Conservation (phyloP, 2,888 invertebrate genomes). For the Latrodectus hesperus region DNA sequence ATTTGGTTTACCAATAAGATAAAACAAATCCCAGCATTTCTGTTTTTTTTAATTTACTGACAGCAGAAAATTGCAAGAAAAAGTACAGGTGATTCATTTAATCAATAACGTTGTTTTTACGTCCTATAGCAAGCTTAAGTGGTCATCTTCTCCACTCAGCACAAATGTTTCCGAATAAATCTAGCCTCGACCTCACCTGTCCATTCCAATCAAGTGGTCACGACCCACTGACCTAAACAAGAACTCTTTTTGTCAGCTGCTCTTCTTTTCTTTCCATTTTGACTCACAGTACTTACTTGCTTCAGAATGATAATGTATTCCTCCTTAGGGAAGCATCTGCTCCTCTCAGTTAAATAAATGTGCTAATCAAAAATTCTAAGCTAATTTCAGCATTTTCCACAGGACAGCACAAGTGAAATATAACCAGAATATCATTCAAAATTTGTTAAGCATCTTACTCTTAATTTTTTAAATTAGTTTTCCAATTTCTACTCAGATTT, state of each 20-base stretch:
- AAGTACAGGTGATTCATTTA: too few relatives aligned
- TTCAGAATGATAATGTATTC: constrained; percentile 41
- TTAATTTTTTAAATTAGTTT: too few relatives aligned
- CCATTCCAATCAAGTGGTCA: constrained; percentile 51
- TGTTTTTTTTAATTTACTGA: too few relatives aligned
- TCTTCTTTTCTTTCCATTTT: constrained; percentile 10
- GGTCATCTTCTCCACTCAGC: neutral
- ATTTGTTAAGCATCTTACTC: too few relatives aligned
- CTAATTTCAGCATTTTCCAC: neutral
- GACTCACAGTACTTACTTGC: constrained; percentile 6
- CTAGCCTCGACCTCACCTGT: constrained; percentile 49
- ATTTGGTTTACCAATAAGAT: too few relatives aligned
- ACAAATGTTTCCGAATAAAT: constrained; percentile 25
- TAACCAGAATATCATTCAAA: too few relatives aligned
- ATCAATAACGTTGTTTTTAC: too few relatives aligned
- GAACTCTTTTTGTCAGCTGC: constrained; percentile 17
- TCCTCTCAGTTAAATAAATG: constrained; percentile 52
- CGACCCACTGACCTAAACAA: constrained; percentile 55
- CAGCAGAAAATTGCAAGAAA: too few relatives aligned
- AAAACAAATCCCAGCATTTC: too few relatives aligned
- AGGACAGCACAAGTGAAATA: too few relatives aligned
- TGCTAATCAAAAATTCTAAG: constrained; percentile 53
- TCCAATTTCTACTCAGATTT: too few relatives aligned
- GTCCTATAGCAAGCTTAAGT: too few relatives aligned
- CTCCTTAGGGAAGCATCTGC: constrained; percentile 58